Evolutionary conservation across 2,113 vertebrate species (phyloP).

Genomic region (Larimichthys crocea): DNA sequence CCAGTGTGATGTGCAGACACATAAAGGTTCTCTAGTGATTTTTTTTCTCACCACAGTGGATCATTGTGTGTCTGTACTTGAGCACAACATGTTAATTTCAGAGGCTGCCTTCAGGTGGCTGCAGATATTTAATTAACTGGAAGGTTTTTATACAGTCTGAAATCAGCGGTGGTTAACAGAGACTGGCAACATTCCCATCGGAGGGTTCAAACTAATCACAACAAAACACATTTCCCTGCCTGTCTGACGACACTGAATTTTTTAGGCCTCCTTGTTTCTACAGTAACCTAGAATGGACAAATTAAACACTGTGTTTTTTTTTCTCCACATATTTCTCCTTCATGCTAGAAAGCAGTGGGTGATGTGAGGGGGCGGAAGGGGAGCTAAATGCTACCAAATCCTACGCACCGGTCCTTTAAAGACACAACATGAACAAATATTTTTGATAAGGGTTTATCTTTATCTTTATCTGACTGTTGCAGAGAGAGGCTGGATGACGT

Average conservation of each 20-base stretch:
- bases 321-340: no score
- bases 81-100: background rate
- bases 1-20: background rate
- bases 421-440: no score
- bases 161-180: background rate
- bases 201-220: background rate
- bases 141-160: background rate
- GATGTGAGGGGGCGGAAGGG: no score
- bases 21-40: background rate
- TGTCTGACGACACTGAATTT: background rate
- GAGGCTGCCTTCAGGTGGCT: constrained; percentile 1
- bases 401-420: no score
- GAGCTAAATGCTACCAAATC: no score
- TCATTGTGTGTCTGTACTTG: background rate
- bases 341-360: no score
- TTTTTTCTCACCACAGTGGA: background rate
- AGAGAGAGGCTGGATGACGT: no score
- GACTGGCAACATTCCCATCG: background rate
- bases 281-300: no score
- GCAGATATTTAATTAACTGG: background rate
- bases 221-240: background rate
- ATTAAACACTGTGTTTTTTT: no score
- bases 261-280: background rate
- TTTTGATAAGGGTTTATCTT: no score
- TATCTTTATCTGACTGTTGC: no score